A percentile compares a stretch with the other conserved stretches of the same genome.
phyloP scores from a whole-genome alignment of 2,113 vertebrate species.

The Verasper variegatus region DNA sequence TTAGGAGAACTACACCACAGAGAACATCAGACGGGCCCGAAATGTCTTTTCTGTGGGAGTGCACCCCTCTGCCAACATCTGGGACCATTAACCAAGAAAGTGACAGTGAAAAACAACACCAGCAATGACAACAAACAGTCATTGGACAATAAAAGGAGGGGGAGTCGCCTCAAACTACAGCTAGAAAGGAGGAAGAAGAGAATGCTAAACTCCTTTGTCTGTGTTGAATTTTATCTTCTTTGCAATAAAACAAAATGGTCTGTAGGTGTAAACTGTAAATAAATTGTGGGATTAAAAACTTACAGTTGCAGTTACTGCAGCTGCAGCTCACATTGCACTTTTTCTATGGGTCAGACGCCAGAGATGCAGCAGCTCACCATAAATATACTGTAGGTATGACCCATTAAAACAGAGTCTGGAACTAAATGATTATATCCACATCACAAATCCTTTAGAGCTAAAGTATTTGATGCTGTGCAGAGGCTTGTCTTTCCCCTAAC shows the following conservation, averaged over 20 bases:
- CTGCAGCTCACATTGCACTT: conserved; percentile 13
- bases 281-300: background rate
- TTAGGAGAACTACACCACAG: conserved; percentile 49
- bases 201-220: conserved; percentile 7
- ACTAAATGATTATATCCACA: conserved; percentile 55
- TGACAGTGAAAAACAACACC: conserved; percentile 62
- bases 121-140: conserved; percentile 68
- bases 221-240: conserved; percentile 25
- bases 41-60: conserved; percentile 55
- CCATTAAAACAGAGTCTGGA: conserved; percentile 45
- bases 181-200: background rate
- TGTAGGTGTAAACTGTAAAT: conserved; percentile 4
- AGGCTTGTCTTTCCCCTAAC: conserved; percentile 55
- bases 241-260: conserved; percentile 12
- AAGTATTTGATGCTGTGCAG: conserved; percentile 64
- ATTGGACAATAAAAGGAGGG: conserved; percentile 46
- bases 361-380: conserved; percentile 35
- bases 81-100: conserved; percentile 68
- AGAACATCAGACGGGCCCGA: conserved; percentile 55
- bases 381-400: conserved; percentile 27
- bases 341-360: conserved; percentile 4
- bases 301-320: background rate
- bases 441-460: conserved; percentile 55
- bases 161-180: conserved; percentile 27
- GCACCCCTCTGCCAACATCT: conserved; percentile 73